These are phyloP conservation scores for Synanceia verrucosa DNA, from an alignment of 2,797 vertebrate species.

Conservation along the genomic window DNA sequence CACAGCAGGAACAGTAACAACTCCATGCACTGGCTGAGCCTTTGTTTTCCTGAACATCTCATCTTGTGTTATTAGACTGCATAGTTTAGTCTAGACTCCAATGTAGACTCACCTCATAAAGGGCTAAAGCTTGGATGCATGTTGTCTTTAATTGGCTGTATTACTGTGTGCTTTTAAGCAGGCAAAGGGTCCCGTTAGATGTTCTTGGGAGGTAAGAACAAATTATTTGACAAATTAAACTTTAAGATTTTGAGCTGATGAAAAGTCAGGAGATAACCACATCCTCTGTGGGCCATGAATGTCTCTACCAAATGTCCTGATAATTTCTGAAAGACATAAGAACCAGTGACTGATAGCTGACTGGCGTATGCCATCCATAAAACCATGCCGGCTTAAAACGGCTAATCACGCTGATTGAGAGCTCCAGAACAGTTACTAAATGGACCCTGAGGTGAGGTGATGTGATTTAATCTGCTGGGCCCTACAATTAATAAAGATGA, in stretches of 20 bases:
- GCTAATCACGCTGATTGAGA: no score
- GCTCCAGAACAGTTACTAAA: background rate
- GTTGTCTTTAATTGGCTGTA: slow-evolving; percentile 14
- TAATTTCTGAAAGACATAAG: no score
- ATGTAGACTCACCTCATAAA: slow-evolving; percentile 36
- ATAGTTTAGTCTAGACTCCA: slow-evolving; percentile 34
- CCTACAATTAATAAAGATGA: no score
- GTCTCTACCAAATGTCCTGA: background rate
- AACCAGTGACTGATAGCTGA: no score
- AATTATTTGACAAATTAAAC: background rate
- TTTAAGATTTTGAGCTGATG: background rate
- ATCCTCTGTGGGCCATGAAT: background rate
- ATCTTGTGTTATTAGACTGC: slow-evolving; percentile 41
- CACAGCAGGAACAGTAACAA: slow-evolving; percentile 12
- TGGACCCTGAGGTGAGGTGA: background rate
- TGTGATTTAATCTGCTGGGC: no score
- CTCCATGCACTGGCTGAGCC: slow-evolving; percentile 4
- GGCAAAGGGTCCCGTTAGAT: slow-evolving; percentile 14
- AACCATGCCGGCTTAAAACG: no score
- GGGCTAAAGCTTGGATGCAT: slow-evolving; percentile 29
- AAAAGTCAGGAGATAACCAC: background rate
- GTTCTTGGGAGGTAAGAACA: background rate
- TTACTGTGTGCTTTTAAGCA: slow-evolving; percentile 31
- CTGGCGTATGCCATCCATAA: no score
- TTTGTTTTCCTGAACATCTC: slow-evolving; percentile 29